phyloP scores from a whole-genome alignment of 64 coral and sea anemone species.

The Porites australiensis region DNA sequence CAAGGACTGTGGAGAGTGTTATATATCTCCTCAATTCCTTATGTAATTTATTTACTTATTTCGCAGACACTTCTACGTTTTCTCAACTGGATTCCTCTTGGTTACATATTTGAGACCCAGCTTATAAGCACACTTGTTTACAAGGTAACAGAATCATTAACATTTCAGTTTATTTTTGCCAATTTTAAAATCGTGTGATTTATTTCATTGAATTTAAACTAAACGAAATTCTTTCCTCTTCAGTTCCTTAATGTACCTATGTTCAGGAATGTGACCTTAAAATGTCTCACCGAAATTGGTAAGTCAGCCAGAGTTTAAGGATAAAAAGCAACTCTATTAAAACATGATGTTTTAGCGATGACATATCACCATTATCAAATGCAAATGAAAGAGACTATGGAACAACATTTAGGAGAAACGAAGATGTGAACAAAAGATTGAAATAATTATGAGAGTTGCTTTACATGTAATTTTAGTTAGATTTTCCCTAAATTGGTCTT shows the following conservation, averaged over 20 bases:
- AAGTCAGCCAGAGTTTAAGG: not conserved
- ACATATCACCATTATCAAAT: too few relatives aligned
- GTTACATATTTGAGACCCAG: conserved; percentile 99
- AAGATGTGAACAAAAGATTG: too few relatives aligned
- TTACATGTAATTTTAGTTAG: not conserved
- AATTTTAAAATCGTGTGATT: too few relatives aligned
- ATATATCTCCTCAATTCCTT: too few relatives aligned
- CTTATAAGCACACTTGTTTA: conserved; percentile 96
- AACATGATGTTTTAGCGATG: too few relatives aligned
- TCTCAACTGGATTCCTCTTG: conserved; percentile 99
- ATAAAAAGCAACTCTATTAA: too few relatives aligned
- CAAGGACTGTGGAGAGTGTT: too few relatives aligned
- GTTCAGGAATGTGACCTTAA: conserved; percentile 98
- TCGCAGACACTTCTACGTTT: conserved; percentile 90
- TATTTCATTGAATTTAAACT: not conserved
- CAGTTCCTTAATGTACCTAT: conserved; percentile 99
- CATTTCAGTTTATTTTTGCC: too few relatives aligned
- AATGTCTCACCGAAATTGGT: conserved; percentile 99
- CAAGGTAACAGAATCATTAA: conserved; percentile 69
- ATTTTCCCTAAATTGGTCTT: not conserved
- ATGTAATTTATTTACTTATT: not conserved
- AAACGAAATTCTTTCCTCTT: not conserved
- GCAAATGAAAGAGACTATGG: too few relatives aligned
- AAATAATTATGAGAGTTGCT: too few relatives aligned
- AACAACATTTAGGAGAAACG: too few relatives aligned